Conservation (phyloP, 2,888 invertebrate genomes). For the Mythimna vitellina region DNA sequence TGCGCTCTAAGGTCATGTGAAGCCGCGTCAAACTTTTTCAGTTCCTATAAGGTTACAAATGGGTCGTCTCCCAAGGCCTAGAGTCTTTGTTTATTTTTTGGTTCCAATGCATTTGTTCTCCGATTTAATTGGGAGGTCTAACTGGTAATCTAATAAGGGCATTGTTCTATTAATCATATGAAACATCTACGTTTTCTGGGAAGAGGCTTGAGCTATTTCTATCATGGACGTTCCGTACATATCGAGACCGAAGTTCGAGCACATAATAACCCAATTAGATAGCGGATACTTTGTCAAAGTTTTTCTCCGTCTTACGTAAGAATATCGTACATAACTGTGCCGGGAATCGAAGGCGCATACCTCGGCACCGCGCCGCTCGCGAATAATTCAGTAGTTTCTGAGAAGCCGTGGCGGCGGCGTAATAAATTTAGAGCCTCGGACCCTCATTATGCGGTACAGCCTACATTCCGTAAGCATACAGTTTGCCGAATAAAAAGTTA, state of each 20-base stretch:
- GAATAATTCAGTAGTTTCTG: conserved; percentile 87
- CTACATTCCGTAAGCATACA: conserved; percentile 87
- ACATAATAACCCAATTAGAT: conserved; percentile 65
- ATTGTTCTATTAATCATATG: conserved; percentile 56
- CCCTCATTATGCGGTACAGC: conserved; percentile 87
- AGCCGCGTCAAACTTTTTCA: conserved; percentile 49
- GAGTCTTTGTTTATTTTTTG: conserved; percentile 37
- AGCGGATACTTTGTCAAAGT: conserved; percentile 62
- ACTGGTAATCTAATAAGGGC: conserved; percentile 43
- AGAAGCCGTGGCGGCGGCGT: conserved; percentile 80
- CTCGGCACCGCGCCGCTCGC: conserved; percentile 73
- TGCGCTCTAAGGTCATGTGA: conserved; percentile 46
- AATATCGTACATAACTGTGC: conserved; percentile 88
- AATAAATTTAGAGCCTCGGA: conserved; percentile 80
- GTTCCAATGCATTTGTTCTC: conserved; percentile 32
- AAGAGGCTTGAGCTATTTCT: conserved; percentile 49
- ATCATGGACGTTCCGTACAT: conserved; percentile 51
- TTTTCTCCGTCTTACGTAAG: conserved; percentile 81
- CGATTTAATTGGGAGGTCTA: conserved; percentile 48
- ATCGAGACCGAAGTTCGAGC: conserved; percentile 31
- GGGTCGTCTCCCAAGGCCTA: conserved; percentile 38
- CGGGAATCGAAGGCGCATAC: conserved; percentile 85
- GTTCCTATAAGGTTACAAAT: conserved; percentile 54
- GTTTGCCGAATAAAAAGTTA: conserved; percentile 82
- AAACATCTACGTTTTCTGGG: conserved; percentile 46